Percentiles rank a stretch among this genome's conserved stretches.
phyloP scores from a whole-genome alignment of 2,888 invertebrate species.

The Aethes cnicana region DNA sequence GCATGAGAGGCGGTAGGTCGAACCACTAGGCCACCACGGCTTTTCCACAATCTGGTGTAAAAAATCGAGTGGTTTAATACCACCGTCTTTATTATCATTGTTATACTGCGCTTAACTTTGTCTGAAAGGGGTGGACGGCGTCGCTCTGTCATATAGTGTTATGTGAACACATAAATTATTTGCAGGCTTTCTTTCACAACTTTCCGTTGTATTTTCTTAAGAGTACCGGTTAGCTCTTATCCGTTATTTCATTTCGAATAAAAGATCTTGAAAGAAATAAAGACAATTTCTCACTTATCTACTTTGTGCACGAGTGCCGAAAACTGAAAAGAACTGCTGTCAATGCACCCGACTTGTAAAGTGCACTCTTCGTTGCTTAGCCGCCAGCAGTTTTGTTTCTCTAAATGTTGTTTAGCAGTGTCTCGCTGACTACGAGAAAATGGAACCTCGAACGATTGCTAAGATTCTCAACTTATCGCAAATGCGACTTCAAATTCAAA shows the following conservation, averaged over 20 bases:
- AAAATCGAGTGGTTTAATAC: conserved; percentile 17
- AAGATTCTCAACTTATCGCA: neutral
- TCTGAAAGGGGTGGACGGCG: conserved; percentile 3
- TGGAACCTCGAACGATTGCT: neutral
- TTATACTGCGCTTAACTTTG: neutral
- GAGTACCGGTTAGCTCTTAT: neutral
- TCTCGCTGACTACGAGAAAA: conserved; percentile 2
- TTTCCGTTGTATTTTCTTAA: neutral
- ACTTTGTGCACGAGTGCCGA: conserved; percentile 22
- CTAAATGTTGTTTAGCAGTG: conserved; percentile 1
- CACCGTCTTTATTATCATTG: conserved; percentile 7
- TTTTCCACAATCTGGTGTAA: conserved; percentile 30
- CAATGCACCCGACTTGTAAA: conserved; percentile 46
- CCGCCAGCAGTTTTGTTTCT: conserved; percentile 18
- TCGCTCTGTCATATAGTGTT: neutral
- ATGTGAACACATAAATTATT: conserved; percentile 42
- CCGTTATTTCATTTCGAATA: no score
- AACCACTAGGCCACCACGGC: no score
- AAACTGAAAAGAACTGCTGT: conserved; percentile 47
- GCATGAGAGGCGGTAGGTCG: no score
- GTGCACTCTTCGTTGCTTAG: conserved; percentile 43
- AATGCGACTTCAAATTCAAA: no score
- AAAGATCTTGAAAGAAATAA: no score
- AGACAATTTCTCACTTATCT: no score
- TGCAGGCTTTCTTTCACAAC: conserved; percentile 20